Conservation (phyloP, 92 coral and sea anemone genomes). For the Zoanthus solanderi region DNA sequence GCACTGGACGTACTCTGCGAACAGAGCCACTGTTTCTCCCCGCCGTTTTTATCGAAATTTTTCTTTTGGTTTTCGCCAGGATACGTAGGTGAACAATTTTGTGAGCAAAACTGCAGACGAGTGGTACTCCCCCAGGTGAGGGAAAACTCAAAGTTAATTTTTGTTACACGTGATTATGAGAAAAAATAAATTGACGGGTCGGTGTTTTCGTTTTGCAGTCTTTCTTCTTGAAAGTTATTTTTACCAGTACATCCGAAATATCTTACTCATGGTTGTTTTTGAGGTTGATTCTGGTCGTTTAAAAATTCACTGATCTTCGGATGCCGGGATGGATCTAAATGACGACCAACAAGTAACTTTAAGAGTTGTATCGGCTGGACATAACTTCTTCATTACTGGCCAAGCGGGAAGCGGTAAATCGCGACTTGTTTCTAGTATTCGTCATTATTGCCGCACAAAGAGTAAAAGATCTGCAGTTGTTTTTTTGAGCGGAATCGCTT, state of each 20-base stretch:
- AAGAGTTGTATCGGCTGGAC: constrained; percentile 25
- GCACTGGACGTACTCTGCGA: too few species aligned
- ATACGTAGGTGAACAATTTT: too few species aligned
- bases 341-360: constrained; percentile 8
- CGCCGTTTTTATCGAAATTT: too few species aligned
- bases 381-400: not conserved
- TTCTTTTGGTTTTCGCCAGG: too few species aligned
- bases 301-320: not conserved
- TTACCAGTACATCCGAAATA: not conserved
- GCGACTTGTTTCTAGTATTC: constrained; percentile 14
- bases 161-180: not conserved
- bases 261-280: not conserved
- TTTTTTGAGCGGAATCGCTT: constrained; percentile 44
- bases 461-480: constrained; percentile 17
- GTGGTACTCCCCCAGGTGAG: too few species aligned
- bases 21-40: too few species aligned
- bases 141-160: not conserved
- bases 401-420: constrained; percentile 11
- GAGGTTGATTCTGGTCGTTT: not conserved
- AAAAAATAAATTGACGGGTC: not conserved
- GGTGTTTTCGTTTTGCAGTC: not conserved
- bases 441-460: not conserved
- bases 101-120: too few species aligned
- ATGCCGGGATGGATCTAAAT: not conserved
- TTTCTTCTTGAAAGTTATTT: not conserved